These are phyloP conservation scores for Prionace glauca DNA, from an alignment of 2,797 vertebrate genomes.

Conservation along the genomic window DNA sequence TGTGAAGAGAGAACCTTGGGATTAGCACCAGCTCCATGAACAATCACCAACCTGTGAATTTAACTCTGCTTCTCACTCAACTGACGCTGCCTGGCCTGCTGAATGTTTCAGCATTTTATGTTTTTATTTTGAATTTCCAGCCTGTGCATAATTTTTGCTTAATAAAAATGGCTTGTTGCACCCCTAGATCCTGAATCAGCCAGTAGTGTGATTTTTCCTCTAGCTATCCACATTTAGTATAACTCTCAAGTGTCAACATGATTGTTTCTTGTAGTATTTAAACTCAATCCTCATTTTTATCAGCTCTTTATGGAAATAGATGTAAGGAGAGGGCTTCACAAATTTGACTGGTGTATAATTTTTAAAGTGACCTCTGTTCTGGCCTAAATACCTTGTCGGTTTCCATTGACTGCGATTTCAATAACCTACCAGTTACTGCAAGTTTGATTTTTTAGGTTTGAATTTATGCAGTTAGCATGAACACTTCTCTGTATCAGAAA, in stretches of 20 bases:
- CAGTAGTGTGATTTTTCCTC: not conserved
- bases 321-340: not conserved
- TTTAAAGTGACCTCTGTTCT: not conserved
- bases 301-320: not conserved
- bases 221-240: not conserved
- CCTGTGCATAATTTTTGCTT: not conserved
- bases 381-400: not conserved
- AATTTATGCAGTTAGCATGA: not conserved
- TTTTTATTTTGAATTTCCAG: not conserved
- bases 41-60: not conserved
- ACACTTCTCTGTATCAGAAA: not conserved
- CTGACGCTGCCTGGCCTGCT: not conserved
- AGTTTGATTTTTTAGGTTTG: not conserved
- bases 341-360: not conserved
- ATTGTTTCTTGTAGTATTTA: not conserved
- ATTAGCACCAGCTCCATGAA: not conserved
- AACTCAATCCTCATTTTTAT: not conserved
- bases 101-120: not conserved
- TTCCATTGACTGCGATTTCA: not conserved
- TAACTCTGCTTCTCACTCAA: not conserved
- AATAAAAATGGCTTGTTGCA: not conserved
- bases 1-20: not conserved
- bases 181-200: not conserved
- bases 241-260: not conserved
- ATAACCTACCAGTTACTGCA: not conserved